Evolutionary conservation across 2,113 vertebrate genomes (phyloP).

Genomic region (Mandrillus leucophaeus): DNA sequence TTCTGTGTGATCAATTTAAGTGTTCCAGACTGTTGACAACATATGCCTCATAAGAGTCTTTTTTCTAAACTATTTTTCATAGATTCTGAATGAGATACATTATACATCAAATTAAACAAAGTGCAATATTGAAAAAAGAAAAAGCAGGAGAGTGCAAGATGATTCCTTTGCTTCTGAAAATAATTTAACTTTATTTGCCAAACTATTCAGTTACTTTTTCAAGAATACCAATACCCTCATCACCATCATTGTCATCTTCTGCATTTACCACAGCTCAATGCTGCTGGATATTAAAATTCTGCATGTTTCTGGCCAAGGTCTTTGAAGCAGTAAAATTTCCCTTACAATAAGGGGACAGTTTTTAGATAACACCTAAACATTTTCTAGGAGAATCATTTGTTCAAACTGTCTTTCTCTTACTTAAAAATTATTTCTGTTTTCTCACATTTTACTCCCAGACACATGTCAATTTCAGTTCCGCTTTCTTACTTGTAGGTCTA

Average conservation of each 20-base stretch:
- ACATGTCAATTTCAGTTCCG: background rate
- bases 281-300: slow-evolving; percentile 7
- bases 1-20: slow-evolving; percentile 66
- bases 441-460: background rate
- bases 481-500: background rate
- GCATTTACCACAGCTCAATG: background rate
- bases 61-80: slow-evolving; percentile 69
- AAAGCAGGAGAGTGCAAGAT: background rate
- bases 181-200: slow-evolving; percentile 36
- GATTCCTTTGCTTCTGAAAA: background rate
- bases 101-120: slow-evolving; percentile 58
- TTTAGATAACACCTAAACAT: background rate
- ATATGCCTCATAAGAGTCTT: slow-evolving; percentile 66
- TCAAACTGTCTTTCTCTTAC: background rate
- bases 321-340: slow-evolving; percentile 46
- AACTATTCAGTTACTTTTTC: background rate
- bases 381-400: slow-evolving; percentile 11
- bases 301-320: slow-evolving; percentile 30
- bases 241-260: background rate
- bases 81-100: slow-evolving; percentile 48
- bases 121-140: slow-evolving; percentile 1
- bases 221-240: background rate
- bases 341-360: background rate
- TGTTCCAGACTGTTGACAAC: slow-evolving; percentile 70
- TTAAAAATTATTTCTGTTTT: background rate